These are phyloP conservation scores for Bufo bufo DNA, from an alignment of 2,113 vertebrate genomes.

Conservation along the genomic window DNA sequence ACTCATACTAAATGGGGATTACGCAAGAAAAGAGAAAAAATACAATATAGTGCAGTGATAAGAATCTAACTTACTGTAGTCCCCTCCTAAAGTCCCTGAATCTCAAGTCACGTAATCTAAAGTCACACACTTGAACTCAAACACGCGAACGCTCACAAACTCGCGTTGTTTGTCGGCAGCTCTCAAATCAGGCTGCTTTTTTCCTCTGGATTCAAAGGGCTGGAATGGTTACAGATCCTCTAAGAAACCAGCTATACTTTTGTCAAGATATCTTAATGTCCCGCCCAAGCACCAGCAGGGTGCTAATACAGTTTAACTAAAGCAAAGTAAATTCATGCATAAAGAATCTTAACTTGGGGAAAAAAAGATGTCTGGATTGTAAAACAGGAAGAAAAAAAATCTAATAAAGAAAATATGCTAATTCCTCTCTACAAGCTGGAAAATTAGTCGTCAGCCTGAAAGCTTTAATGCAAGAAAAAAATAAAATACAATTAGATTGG, in stretches of 20 bases:
- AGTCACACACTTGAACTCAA: too few species aligned
- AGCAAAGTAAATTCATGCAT: constrained; percentile 24
- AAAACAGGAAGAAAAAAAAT: constrained; percentile 31
- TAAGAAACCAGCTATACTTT: background rate
- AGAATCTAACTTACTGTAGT: too few species aligned
- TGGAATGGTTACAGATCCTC: background rate
- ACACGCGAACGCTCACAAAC: too few species aligned
- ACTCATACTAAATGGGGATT: too few species aligned
- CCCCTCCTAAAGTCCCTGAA: too few species aligned
- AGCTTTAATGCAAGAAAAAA: constrained; percentile 48
- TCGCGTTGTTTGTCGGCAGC: too few species aligned
- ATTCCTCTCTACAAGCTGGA: constrained; percentile 46
- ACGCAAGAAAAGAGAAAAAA: too few species aligned
- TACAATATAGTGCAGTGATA: too few species aligned
- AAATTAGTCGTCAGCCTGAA: constrained; percentile 45
- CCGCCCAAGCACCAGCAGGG: background rate
- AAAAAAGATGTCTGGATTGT: constrained; percentile 41
- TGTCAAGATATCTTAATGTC: constrained; percentile 13
- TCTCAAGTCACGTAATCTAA: too few species aligned
- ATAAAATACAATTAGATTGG: constrained; percentile 47
- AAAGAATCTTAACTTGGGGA: constrained; percentile 33
- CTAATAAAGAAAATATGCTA: constrained; percentile 53
- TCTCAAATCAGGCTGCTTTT: too few species aligned
- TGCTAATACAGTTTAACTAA: background rate
- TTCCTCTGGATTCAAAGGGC: too few species aligned